Percentiles rank a stretch among this genome's conserved stretches.
Evolutionary conservation across 2,113 vertebrate species (phyloP).

Genomic region (Gobio gobio): DNA sequence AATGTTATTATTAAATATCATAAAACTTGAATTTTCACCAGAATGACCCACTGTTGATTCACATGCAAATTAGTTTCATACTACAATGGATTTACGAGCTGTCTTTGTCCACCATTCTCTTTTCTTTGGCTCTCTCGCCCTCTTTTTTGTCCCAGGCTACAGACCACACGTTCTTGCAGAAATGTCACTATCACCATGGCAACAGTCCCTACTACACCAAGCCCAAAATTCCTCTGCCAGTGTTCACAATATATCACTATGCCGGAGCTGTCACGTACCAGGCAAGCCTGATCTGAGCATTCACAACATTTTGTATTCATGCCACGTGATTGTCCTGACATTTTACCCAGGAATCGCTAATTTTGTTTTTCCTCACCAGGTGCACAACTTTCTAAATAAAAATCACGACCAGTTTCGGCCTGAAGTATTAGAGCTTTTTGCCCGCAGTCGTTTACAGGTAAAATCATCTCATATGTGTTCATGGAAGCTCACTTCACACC

Average conservation of each 20-base stretch:
- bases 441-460: constrained; percentile 85
- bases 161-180: constrained; percentile 94
- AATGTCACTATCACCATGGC: constrained; percentile 91
- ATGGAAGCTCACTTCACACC: not conserved
- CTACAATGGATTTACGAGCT: not conserved
- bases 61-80: not conserved
- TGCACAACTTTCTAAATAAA: constrained; percentile 90
- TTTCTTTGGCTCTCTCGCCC: constrained; percentile 1
- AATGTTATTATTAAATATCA: not conserved
- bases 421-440: constrained; percentile 85
- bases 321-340: not conserved
- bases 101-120: not conserved
- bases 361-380: constrained; percentile 69
- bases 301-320: not conserved
- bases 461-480: constrained; percentile 6
- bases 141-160: constrained; percentile 80
- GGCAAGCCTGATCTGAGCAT: constrained; percentile 68
- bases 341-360: not conserved
- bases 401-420: constrained; percentile 84
- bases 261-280: constrained; percentile 92
- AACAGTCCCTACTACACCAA: constrained; percentile 83
- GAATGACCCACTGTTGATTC: not conserved
- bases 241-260: constrained; percentile 88
- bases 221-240: constrained; percentile 88
- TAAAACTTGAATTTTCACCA: not conserved